Evolutionary conservation across 2,888 invertebrate genomes (phyloP).

Genomic region (Calephelis perditalis): DNA sequence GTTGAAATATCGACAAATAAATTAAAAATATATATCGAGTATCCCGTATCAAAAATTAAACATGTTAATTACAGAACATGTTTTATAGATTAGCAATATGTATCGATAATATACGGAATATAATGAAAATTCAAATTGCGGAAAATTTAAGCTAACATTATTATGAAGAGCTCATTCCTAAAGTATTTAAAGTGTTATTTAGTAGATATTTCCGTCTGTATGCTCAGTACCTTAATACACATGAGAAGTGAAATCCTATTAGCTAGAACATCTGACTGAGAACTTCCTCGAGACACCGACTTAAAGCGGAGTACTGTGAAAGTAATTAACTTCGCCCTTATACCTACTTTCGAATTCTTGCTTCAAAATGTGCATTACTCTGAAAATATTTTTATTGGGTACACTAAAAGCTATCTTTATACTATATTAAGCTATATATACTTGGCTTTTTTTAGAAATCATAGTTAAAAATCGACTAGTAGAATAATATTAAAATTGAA

Average conservation of each 20-base stretch:
- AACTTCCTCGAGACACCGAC: not conserved
- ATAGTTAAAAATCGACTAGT: too few species aligned
- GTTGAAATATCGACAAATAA: too few species aligned
- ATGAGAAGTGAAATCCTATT: slow-evolving; percentile 2
- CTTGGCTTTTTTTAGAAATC: too few species aligned
- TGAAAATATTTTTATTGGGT: too few species aligned
- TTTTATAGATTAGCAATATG: not conserved
- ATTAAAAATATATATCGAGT: too few species aligned
- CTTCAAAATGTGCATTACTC: too few species aligned
- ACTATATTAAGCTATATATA: too few species aligned
- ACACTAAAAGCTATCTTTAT: too few species aligned
- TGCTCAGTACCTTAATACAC: not conserved
- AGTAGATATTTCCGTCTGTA: not conserved
- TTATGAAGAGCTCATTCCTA: not conserved
- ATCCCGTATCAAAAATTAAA: too few species aligned
- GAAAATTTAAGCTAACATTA: not conserved
- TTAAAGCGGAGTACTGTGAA: not conserved
- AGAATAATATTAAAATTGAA: too few species aligned
- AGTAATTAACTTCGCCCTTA: too few species aligned
- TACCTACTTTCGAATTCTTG: slow-evolving; percentile 12
- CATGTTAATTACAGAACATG: too few species aligned
- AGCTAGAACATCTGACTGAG: not conserved
- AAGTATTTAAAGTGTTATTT: not conserved
- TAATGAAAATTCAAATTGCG: not conserved
- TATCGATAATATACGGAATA: not conserved